phyloP scores from a whole-genome alignment of 2,888 invertebrate species.

The Spialia ferax region DNA sequence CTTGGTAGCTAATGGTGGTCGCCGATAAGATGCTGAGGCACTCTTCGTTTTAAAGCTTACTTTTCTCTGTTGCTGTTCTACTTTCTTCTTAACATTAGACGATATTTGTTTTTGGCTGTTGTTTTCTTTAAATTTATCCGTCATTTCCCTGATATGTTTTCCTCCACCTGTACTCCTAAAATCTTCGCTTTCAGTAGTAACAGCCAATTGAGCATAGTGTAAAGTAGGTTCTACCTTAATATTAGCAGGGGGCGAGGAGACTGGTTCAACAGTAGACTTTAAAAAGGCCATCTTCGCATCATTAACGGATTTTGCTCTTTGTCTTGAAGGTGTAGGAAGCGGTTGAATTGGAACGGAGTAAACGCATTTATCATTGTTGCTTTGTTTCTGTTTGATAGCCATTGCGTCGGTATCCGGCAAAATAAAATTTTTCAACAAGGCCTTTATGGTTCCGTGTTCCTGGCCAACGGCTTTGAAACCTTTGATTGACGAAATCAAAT shows the following conservation, averaged over 20 bases:
- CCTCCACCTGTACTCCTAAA: constrained; percentile 82
- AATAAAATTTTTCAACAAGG: constrained; percentile 75
- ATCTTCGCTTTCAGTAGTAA: constrained; percentile 75
- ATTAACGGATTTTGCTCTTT: constrained; percentile 68
- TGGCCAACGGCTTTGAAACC: constrained; percentile 66
- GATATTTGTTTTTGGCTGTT: constrained; percentile 54
- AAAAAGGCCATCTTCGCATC: constrained; percentile 76
- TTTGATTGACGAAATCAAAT: constrained; percentile 72
- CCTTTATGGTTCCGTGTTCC: constrained; percentile 73
- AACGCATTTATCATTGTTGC: constrained; percentile 65
- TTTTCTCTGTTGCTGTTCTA: constrained; percentile 80
- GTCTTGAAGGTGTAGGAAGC: constrained; percentile 57
- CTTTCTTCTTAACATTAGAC: constrained; percentile 62
- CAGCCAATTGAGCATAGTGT: constrained; percentile 78
- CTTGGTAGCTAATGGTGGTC: constrained; percentile 73
- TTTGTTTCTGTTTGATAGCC: constrained; percentile 79
- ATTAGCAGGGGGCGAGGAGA: constrained; percentile 46
- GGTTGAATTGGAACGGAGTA: constrained; percentile 73
- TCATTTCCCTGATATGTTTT: constrained; percentile 50
- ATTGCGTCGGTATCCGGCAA: constrained; percentile 70
- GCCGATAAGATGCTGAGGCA: constrained; percentile 74
- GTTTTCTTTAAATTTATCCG: constrained; percentile 55
- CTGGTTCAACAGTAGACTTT: constrained; percentile 66
- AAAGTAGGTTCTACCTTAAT: constrained; percentile 58
- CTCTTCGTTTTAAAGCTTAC: constrained; percentile 88